These are phyloP conservation scores for Spilarctia lutea DNA, from an alignment of 2,888 invertebrate species.

Conservation along the genomic window DNA sequence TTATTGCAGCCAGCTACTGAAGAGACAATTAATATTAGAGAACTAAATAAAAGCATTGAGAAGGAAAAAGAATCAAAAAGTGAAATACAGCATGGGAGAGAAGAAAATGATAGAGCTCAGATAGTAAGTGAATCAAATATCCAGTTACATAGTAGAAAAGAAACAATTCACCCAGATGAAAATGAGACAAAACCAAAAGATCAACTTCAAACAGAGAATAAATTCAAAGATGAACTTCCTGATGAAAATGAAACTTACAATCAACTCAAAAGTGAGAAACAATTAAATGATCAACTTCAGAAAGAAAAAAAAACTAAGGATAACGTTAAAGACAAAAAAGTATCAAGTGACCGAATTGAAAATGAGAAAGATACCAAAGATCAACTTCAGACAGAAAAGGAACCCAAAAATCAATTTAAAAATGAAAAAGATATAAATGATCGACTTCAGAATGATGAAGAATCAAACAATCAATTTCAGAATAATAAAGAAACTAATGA, in stretches of 20 bases:
- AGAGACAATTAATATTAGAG: background rate
- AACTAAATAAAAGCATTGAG: background rate
- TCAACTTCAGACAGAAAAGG: background rate
- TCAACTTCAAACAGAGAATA: background rate
- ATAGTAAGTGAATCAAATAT: background rate
- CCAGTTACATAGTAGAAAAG: background rate
- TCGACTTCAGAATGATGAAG: no score
- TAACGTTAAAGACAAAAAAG: no score
- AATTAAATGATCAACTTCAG: background rate
- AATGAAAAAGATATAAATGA: no score
- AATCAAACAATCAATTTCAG: no score
- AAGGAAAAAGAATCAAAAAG: background rate
- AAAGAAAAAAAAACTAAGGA: background rate
- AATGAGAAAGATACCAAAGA: no score
- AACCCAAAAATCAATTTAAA: background rate
- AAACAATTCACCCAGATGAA: background rate
- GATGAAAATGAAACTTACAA: background rate
- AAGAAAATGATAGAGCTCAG: background rate
- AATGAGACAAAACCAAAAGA: background rate
- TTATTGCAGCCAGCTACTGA: background rate
- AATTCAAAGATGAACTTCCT: background rate
- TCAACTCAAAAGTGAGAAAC: background rate
- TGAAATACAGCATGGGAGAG: background rate
- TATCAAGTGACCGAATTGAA: no score
- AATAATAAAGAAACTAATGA: no score